Conservation (phyloP, 1,140 invertebrate species). For the Magallana angulata region DNA sequence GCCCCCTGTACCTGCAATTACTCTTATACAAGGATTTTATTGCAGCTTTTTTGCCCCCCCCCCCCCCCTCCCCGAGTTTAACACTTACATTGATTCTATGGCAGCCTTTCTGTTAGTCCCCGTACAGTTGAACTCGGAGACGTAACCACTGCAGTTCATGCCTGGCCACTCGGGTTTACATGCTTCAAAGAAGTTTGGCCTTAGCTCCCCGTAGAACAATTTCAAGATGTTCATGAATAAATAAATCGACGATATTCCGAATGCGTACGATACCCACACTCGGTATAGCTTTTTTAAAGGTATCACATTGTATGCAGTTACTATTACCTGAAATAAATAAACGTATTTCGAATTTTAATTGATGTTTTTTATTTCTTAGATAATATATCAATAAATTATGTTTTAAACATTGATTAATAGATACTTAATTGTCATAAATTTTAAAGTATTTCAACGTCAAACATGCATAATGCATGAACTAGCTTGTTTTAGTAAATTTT, state of each 20-base stretch:
- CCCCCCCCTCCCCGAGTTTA: neutral
- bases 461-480: no score
- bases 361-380: neutral
- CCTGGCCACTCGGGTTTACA: constrained; percentile 29
- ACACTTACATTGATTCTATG: constrained; percentile 36
- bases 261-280: constrained; percentile 17
- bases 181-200: constrained; percentile 32
- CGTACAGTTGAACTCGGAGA: constrained; percentile 37
- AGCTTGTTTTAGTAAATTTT: no score
- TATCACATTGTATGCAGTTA: constrained; percentile 34
- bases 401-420: neutral
- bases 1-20: no score
- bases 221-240: constrained; percentile 31
- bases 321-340: neutral
- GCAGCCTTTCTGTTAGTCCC: neutral
- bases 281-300: neutral
- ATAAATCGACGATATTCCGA: constrained; percentile 28
- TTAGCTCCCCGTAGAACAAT: constrained; percentile 21
- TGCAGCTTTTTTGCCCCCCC: no score
- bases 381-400: neutral
- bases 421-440: no score
- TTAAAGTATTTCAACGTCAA: no score
- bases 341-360: neutral
- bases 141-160: constrained; percentile 14
- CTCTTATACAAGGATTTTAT: no score